Conservation (phyloP, 2,888 invertebrate species). For the Tetheella fluctuosa region DNA sequence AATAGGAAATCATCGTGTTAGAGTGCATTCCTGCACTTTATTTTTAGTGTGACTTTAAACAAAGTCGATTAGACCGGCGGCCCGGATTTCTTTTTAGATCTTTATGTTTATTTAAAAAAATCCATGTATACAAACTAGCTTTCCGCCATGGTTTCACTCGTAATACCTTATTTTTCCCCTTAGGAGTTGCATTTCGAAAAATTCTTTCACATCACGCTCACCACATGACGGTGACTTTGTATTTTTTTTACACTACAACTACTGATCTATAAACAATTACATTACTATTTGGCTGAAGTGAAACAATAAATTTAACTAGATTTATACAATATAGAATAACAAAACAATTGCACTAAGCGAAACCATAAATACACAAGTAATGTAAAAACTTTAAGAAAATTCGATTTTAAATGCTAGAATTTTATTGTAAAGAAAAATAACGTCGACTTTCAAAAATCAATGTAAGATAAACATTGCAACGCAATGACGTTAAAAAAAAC, state of each 20-base stretch:
- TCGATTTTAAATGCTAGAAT: background rate
- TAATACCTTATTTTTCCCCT: too few species aligned
- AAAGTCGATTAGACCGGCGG: slow-evolving; percentile 12
- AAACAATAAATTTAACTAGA: background rate
- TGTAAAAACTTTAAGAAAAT: background rate
- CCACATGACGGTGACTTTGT: background rate
- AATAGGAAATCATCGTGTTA: background rate
- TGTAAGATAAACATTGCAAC: background rate
- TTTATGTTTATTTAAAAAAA: slow-evolving; percentile 14
- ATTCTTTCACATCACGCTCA: too few species aligned
- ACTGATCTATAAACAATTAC: background rate
- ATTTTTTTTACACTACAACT: background rate
- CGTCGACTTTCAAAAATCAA: background rate
- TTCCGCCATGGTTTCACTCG: background rate
- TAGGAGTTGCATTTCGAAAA: too few species aligned
- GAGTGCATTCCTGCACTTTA: slow-evolving; percentile 16
- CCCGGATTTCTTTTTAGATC: slow-evolving; percentile 10
- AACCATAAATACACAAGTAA: background rate
- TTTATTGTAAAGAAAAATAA: too few species aligned
- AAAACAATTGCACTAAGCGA: slow-evolving; percentile 5
- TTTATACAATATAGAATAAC: background rate
- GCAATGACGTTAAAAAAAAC: background rate
- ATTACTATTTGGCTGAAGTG: background rate
- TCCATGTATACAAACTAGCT: slow-evolving; percentile 1
- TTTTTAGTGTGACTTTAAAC: slow-evolving; percentile 20